Base-by-base conservation (phyloP, 2,888 invertebrate species). In the Fabriciana adippe region DNA sequence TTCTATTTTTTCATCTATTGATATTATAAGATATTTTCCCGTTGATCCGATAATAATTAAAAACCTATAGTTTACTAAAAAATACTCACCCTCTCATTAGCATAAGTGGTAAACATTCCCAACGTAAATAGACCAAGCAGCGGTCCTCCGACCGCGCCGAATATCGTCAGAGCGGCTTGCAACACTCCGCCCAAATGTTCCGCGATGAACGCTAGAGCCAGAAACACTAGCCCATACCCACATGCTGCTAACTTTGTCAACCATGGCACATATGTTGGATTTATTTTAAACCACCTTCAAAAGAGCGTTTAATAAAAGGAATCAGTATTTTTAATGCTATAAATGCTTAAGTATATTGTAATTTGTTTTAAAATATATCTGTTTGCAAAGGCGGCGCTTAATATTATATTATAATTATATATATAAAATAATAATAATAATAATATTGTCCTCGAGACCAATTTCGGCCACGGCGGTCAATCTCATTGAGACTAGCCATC, bases 141-240 rank as follows among this genome's bases (percentile, higher is more conserved):
- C 0, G 98, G 98, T 0, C 98, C 98, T 0, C 97, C 97, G 3
- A 97, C 95, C 0, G 97, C 96, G 1, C 97, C 97, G 79, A 98
- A 97, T 73, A 97, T 96, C 0, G 97, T 97, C 11, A 97, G 88
- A 0, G 97, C 94, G 0, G 97, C 96, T 87, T 97, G 97, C n/a
- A 98, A 90, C n/a, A 98, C 93, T 0, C 97, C 97, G 0, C 97
- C 97, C 56, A 98, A 89, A 67, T 95, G 93, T 75, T 97, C 95
- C 0, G 97, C 97, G 6, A 97, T 78, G 83, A 97, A 97, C 0
- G 98, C 97, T 50, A 98, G 81, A 0, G 94, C 96, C 56, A 99
- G 91, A 80, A 97, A 97, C 1, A 96, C 74, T 0, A 95, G 78
- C 0, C 98, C 98, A 81, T 94, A 97, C 0, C 89, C 76, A 16